Base-by-base conservation (phyloP, 2,797 vertebrate species). In the Arremon aurantiirostris region DNA sequence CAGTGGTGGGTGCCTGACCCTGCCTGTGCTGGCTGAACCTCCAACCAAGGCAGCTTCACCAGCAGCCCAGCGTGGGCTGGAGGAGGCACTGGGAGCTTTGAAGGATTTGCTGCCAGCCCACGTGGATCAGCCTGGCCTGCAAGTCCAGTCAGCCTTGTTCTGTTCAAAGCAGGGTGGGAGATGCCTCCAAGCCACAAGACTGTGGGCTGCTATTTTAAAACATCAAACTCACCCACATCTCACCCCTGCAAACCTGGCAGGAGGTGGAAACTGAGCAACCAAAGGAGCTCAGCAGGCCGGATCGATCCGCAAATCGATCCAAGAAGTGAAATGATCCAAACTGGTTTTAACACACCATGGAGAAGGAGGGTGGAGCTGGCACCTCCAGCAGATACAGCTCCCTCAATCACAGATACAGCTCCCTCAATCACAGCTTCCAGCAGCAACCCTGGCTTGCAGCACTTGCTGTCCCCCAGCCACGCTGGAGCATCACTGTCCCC, bases 191-290 rank as follows among this genome's bases (percentile, higher is more conserved):
- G 69, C 72, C 87, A 88, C 93, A 65, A 50, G 79, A 77, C 3
- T 35, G 79, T 20, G 61, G 82, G 61, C 42, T 64, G 71, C 64
- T 94, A 21, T 85, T 94, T 81, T 80, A 73, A 94, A 91, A 81
- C 6, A 11, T 28, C 60, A 56, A 89, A 85, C 4, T 44, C 72
- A 85, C 71, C 47, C 86, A 70, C 18, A 69, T 20, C 69, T 86
- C 84, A 77, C 39, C 60, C 63, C 79, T 53, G 69, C 72, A 81
- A 71, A 59, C 46, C 82, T 50, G 57, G 83, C 0, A 0, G 81
- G 73, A 92, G 77, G 26, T 12, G 52, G 70, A 39, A 86, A 86
- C 46, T 8, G 70, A 86, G 50, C 81, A 89, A 81, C 9, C 52
- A 50, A 57, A 86, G 70, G 2, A 52, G 60, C 34, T 81, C 76